phyloP scores from a whole-genome alignment of 2,113 vertebrate species.

The Salvator merianae region DNA sequence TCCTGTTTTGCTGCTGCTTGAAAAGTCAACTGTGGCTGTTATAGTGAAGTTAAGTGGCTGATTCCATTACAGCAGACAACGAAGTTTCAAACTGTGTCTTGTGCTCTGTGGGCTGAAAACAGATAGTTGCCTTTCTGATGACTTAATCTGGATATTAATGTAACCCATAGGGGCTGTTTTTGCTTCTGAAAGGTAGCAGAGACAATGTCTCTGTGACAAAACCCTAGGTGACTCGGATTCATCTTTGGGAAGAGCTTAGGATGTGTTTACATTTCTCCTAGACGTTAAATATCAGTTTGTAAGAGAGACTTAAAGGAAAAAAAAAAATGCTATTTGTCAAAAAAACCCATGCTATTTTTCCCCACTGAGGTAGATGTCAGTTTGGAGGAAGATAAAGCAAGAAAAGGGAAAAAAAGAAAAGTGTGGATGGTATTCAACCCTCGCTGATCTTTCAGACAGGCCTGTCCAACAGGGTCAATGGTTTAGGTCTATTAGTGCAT shows the following conservation, averaged over 20 bases:
- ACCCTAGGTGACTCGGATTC: background rate
- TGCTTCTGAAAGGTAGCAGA: background rate
- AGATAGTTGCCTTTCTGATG: background rate
- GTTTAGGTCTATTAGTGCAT: slow-evolving; percentile 63
- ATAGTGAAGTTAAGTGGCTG: background rate
- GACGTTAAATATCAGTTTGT: slow-evolving; percentile 11
- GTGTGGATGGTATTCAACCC: slow-evolving; percentile 62
- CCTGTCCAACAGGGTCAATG: slow-evolving; percentile 20
- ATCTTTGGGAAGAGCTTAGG: background rate
- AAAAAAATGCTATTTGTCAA: slow-evolving; percentile 39
- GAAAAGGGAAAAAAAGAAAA: slow-evolving; percentile 32
- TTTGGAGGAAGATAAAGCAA: slow-evolving; percentile 73
- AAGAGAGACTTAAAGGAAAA: background rate
- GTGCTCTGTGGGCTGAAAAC: background rate
- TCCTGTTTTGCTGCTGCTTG: slow-evolving; percentile 15
- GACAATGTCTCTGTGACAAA: background rate
- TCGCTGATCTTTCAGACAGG: slow-evolving; percentile 56
- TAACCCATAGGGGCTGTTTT: background rate
- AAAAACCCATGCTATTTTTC: slow-evolving; percentile 1
- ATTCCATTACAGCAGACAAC: background rate
- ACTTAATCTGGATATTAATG: background rate
- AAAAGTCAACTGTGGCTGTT: background rate
- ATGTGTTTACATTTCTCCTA: background rate
- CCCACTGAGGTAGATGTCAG: slow-evolving; percentile 91
- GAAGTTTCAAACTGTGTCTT: background rate